These are phyloP conservation scores for Istiophorus platypterus DNA, from an alignment of 2,113 vertebrate species.

Conservation along the genomic window DNA sequence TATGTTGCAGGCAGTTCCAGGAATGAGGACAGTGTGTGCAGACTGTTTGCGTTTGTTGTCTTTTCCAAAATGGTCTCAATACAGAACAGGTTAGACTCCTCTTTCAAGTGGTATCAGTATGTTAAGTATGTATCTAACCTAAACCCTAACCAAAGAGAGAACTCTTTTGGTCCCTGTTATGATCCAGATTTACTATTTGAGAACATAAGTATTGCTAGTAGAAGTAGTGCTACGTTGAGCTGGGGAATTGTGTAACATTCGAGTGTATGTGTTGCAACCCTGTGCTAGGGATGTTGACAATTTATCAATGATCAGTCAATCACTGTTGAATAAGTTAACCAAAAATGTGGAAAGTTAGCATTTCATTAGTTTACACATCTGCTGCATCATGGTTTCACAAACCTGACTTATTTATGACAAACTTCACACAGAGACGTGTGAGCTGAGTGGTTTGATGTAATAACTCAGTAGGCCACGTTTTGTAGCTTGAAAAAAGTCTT, in stretches of 20 bases:
- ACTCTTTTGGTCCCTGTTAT: conserved; percentile 43
- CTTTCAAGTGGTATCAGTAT: conserved; percentile 43
- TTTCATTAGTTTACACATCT: too few relatives aligned
- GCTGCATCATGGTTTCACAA: too few relatives aligned
- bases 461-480: background rate
- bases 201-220: too few relatives aligned
- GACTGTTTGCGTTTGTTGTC: conserved; percentile 48
- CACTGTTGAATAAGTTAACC: background rate
- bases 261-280: background rate
- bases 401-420: too few relatives aligned
- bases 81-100: conserved; percentile 51
- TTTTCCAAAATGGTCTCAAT: conserved; percentile 46
- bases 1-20: conserved; percentile 44
- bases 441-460: background rate
- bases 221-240: background rate
- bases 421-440: background rate
- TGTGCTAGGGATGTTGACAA: background rate
- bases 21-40: conserved; percentile 53
- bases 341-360: background rate
- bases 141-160: conserved; percentile 11
- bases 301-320: background rate
- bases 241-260: conserved; percentile 12
- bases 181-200: conserved; percentile 26
- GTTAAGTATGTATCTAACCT: conserved; percentile 38
- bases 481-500: background rate